Evolutionary conservation across 2,113 vertebrate genomes (phyloP), one percentile per base, ranked within the genome.

Genomic region (Monopterus albus): DNA sequence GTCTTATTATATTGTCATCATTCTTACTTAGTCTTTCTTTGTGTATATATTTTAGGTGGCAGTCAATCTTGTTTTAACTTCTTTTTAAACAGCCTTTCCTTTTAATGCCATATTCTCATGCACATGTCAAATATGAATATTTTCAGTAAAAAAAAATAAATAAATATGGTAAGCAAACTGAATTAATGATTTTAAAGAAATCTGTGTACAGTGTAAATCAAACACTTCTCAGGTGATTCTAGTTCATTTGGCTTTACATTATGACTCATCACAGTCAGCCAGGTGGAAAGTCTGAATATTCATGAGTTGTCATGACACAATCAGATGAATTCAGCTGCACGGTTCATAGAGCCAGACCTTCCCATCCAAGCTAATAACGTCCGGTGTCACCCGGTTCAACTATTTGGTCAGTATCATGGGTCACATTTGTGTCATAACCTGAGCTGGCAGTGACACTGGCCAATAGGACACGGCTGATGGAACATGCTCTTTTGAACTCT

Each of bases 211-310:
- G 39, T 6, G 0, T 49, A n/a, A 70, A 29, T 10, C 39, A 31
- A 64, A 45, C 25, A 35, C 36, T 64, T 50, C 31, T 56, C 42
- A 56, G 76, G 43, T 71, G 45, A 75, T 71, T 81, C 46, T 46
- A 43, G 17, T 52, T 69, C 59, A 56, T 57, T 18, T 67, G 42
- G 38, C 46, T 74, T 64, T 53, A 51, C 69, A n/a, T n/a, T n/a
- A n/a, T n/a, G 47, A 71, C 28, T 82, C 50, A 55, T 75, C 60
- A 58, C 40, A 57, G 57, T 59, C 58, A 83, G 31, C 83, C 87
- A 87, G 75, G 60, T 78, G 78, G 65, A 84, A 86, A 72, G 4
- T 8, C 72, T 88, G 80, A 78, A 90, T 92, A 89, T 88, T 88
- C 79, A 90, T 76, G 71, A 86, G 69, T 73, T 66, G 70, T 65